A percentile compares a stretch with the other conserved stretches of the same genome.
These are phyloP conservation scores for Amphilophus citrinellus DNA, from an alignment of 2,113 vertebrate genomes.

Conservation along the genomic window DNA sequence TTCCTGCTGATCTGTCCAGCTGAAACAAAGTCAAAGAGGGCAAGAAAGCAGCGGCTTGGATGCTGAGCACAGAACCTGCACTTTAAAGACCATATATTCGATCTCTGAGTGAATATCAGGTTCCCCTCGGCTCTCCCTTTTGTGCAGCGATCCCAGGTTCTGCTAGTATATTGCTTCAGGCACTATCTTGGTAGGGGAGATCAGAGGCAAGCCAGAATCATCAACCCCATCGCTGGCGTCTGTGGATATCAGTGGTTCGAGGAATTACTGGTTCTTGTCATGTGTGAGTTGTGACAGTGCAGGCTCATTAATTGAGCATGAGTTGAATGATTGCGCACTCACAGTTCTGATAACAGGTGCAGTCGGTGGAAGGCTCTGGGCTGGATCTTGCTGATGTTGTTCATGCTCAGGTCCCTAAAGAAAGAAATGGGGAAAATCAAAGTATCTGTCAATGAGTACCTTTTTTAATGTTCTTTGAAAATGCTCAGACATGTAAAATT, in stretches of 20 bases:
- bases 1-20: slow-evolving; percentile 55
- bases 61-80: slow-evolving; percentile 50
- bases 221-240: slow-evolving; percentile 56
- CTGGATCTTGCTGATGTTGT: slow-evolving; percentile 92
- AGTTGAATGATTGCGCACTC: slow-evolving; percentile 79
- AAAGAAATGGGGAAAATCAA: slow-evolving; percentile 29
- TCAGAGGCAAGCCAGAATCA: slow-evolving; percentile 66
- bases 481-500: slow-evolving; percentile 17
- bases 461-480: slow-evolving; percentile 36
- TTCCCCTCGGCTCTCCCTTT: slow-evolving; percentile 49
- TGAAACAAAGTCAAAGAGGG: slow-evolving; percentile 51
- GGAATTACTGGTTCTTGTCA: slow-evolving; percentile 55
- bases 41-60: slow-evolving; percentile 50
- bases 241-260: slow-evolving; percentile 27
- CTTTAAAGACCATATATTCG: slow-evolving; percentile 61
- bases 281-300: slow-evolving; percentile 37
- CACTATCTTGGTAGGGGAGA: slow-evolving; percentile 68
- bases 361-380: slow-evolving; percentile 86
- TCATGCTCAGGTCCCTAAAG: slow-evolving; percentile 95
- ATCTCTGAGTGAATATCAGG: slow-evolving; percentile 67
- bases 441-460: slow-evolving; percentile 31
- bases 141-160: slow-evolving; percentile 47
- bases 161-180: slow-evolving; percentile 61
- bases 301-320: slow-evolving; percentile 37
- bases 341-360: slow-evolving; percentile 94